phyloP scores from a whole-genome alignment of 2,888 invertebrate species.

The Cylloceria caligata region DNA sequence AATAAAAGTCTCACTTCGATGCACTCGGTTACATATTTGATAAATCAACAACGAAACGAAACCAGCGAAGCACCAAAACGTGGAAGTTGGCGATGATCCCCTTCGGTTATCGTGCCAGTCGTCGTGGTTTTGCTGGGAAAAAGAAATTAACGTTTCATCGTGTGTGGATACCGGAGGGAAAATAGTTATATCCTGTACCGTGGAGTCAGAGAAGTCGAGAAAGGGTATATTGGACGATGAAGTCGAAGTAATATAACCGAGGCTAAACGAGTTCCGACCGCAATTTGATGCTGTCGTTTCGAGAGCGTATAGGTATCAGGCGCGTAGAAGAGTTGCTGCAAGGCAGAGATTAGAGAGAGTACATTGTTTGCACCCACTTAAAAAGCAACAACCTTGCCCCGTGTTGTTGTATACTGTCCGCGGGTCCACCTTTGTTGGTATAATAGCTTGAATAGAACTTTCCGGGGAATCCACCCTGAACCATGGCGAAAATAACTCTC shows the following conservation, averaged over 20 bases:
- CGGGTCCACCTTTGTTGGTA: slow-evolving; percentile 43
- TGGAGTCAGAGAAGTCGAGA: slow-evolving; percentile 3
- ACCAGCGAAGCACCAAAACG: slow-evolving; percentile 21
- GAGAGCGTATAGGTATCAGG: slow-evolving; percentile 35
- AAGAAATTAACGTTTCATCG: slow-evolving; percentile 63
- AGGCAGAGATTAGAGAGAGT: slow-evolving; percentile 52
- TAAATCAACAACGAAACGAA: slow-evolving; percentile 57
- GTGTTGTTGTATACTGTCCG: slow-evolving; percentile 9
- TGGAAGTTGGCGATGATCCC: slow-evolving; percentile 53
- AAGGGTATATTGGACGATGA: slow-evolving; percentile 23
- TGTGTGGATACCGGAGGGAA: slow-evolving; percentile 39
- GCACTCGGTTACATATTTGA: slow-evolving; percentile 52
- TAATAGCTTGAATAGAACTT: slow-evolving; percentile 43
- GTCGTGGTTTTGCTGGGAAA: slow-evolving; percentile 58
- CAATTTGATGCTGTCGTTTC: slow-evolving; percentile 66
- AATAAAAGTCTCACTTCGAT: slow-evolving; percentile 44
- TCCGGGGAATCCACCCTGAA: slow-evolving; percentile 29
- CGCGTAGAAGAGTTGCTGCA: slow-evolving; percentile 23
- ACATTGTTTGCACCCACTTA: slow-evolving; percentile 55
- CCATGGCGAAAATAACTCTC: slow-evolving; percentile 16
- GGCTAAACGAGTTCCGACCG: slow-evolving; percentile 57
- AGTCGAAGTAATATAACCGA: slow-evolving; percentile 59
- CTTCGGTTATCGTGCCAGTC: slow-evolving; percentile 43
- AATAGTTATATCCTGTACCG: slow-evolving; percentile 61
- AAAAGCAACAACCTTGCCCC: slow-evolving; percentile 59